Conservation (phyloP, 2,888 invertebrate species). For the Quadroppia sp. region DNA sequence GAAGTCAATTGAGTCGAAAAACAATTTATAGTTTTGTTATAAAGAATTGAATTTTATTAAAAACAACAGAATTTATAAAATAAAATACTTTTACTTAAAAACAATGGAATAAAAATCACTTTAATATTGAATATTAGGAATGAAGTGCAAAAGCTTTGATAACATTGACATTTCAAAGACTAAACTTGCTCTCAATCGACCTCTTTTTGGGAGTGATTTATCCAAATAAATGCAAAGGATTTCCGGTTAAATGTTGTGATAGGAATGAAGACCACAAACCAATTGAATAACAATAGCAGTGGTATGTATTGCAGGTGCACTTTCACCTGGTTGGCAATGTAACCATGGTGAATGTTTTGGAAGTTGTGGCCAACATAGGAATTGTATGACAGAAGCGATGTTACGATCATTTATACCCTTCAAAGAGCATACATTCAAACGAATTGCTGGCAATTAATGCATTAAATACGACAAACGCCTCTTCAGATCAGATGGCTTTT, state of each 20-base stretch:
- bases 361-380: not conserved
- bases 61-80: too few relatives aligned
- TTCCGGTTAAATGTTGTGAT: constrained; percentile 15
- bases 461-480: constrained; percentile 26
- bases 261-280: not conserved
- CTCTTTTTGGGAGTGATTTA: not conserved
- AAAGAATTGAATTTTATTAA: too few relatives aligned
- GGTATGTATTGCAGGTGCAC: constrained; percentile 29
- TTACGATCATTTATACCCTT: not conserved
- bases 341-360: constrained; percentile 6
- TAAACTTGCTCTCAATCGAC: constrained; percentile 18
- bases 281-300: not conserved
- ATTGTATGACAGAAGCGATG: constrained; percentile 10
- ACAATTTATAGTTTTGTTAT: too few relatives aligned
- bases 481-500: not conserved
- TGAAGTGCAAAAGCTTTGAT: not conserved
- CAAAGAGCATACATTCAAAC: not conserved
- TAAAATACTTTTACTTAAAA: not conserved
- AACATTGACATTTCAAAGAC: constrained; percentile 24
- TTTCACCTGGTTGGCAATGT: constrained; percentile 29
- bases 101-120: not conserved
- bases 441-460: constrained; percentile 6
- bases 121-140: not conserved
- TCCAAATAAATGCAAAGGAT: not conserved
- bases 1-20: not conserved